These are phyloP conservation scores for Strix occidentalis DNA, from an alignment of 2,797 vertebrate species.

Conservation along the genomic window DNA sequence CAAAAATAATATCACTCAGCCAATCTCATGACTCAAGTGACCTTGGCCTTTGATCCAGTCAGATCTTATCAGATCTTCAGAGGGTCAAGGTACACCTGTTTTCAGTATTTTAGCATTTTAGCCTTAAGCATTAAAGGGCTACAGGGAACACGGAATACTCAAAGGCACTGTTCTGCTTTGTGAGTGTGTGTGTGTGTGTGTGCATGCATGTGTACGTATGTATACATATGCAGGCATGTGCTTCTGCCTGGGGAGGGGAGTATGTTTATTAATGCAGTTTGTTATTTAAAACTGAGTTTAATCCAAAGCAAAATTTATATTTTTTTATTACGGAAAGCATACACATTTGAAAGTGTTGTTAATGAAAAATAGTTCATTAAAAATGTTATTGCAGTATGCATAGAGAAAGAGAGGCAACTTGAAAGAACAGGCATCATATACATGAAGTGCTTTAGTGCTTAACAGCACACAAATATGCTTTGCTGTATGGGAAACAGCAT, in stretches of 20 bases:
- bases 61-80: constrained; percentile 71
- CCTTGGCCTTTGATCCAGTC: constrained; percentile 76
- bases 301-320: not conserved
- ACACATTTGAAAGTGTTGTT: not conserved
- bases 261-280: not conserved
- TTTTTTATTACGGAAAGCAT: not conserved
- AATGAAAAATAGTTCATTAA: not conserved
- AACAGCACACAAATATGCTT: not conserved
- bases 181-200: not conserved
- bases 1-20: constrained; percentile 76
- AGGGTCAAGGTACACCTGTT: constrained; percentile 74
- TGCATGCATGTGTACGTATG: not conserved
- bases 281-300: constrained; percentile 24
- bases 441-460: not conserved
- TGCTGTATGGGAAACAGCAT: not conserved
- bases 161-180: not conserved
- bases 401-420: not conserved
- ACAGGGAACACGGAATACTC: not conserved
- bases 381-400: not conserved
- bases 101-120: constrained; percentile 65
- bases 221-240: not conserved
- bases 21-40: constrained; percentile 68
- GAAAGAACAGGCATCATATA: not conserved
- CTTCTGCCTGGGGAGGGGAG: not conserved
- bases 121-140: constrained; percentile 59